Evolutionary conservation across 2,113 vertebrate species (phyloP).

Genomic region (Panthera tigris): DNA sequence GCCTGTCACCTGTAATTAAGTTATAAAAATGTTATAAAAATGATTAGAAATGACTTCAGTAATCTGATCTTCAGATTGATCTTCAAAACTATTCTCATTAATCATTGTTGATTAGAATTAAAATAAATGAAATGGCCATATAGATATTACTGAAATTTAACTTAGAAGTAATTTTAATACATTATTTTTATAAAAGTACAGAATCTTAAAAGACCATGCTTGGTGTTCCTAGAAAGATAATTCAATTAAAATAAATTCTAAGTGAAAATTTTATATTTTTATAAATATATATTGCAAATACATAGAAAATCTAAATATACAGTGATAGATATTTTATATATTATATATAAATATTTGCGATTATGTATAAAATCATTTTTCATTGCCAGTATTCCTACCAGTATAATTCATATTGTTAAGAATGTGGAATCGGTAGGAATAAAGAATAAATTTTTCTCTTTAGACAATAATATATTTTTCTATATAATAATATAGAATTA

Average conservation of each 20-base stretch:
- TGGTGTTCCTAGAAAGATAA: background rate
- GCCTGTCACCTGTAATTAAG: background rate
- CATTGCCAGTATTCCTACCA: background rate
- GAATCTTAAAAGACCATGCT: background rate
- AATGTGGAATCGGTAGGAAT: background rate
- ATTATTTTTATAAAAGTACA: background rate
- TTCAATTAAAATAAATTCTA: background rate
- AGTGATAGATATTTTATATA: background rate
- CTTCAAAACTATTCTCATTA: background rate
- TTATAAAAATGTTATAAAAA: background rate
- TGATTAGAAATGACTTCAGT: background rate
- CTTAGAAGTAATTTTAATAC: background rate
- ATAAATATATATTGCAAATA: background rate
- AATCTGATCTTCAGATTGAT: background rate
- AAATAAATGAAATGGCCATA: background rate
- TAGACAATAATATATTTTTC: background rate
- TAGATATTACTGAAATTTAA: background rate
- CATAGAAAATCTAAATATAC: background rate
- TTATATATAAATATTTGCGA: background rate
- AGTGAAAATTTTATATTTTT: background rate
- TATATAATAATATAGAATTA: background rate
- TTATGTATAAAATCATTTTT: background rate
- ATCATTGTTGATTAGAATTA: background rate
- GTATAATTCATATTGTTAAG: background rate
- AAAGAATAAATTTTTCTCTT: background rate